Evolutionary conservation across 2,888 invertebrate genomes (phyloP), one percentile per base, ranked within the genome.

Genomic region (Heteromyza rotundicornis): DNA sequence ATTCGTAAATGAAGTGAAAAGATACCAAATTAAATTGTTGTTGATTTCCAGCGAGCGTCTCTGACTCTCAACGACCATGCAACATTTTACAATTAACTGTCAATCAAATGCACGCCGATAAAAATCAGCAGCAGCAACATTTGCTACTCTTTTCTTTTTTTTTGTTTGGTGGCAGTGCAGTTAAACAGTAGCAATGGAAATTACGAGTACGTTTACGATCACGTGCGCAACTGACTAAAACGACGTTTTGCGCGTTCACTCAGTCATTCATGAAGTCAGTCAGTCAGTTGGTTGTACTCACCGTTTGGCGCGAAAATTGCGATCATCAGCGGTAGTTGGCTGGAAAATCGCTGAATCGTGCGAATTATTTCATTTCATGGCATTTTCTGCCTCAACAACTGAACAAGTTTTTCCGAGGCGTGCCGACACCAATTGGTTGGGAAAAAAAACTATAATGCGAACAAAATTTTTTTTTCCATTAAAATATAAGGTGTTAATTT

Each of bases 331-430:
- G 40, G 40, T n/a, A 40, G 12, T 52, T 52, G 40, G 10, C n/a
- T 14, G 7, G 20, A 57, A 57, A 61, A 61, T 57, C 61, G 44
- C 19, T 47, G 61, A 53, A 52, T 61, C 61, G 57, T 61, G 61
- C 61, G 61, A 57, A 57, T 61, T 57, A 61, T 61, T 61, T 44
- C 27, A 24, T 52, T 23, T n/a, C n/a, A n/a, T n/a, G n/a, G n/a
- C n/a, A n/a, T n/a, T n/a, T n/a, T 12, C 12, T 23, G 23, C 16
- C 1, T 52, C 10, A n/a, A 27, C 27, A 16, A 22, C 3, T 52
- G 24, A 40, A 40, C n/a, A 40, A 14, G 40, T n/a, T 32, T 32
- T 32, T 12, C 32, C 32, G 12, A 12, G 7, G 32, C 32, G 12
- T 32, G 32, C 32, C 32, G 12, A 12, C 12, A 32, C 5, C 40